Evolutionary conservation across 2,797 vertebrate genomes (phyloP).

Genomic region (Typhlichthys eigenmanni): DNA sequence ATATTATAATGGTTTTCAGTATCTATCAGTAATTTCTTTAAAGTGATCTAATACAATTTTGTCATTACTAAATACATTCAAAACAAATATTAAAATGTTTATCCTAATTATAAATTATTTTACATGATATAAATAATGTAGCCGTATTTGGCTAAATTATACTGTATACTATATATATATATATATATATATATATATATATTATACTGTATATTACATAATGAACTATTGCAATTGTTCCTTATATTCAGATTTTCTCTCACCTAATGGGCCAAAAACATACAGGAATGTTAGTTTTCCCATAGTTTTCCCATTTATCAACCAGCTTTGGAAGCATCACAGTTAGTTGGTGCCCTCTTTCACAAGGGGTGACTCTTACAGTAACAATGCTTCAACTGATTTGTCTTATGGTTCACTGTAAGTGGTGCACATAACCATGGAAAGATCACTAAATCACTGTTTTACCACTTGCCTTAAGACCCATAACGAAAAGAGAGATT

Average conservation of each 20-base stretch:
- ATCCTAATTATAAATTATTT: too few relatives aligned
- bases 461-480: conserved; percentile 84
- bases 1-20: too few relatives aligned
- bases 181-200: not conserved
- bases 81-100: too few relatives aligned
- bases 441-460: conserved; percentile 86
- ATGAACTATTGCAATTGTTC: conserved; percentile 56
- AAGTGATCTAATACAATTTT: too few relatives aligned
- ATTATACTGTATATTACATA: conserved; percentile 30
- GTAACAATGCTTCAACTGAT: conserved; percentile 67
- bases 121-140: too few relatives aligned
- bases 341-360: conserved; percentile 68
- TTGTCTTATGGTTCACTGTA: conserved; percentile 73
- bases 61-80: too few relatives aligned
- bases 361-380: conserved; percentile 72
- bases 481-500: conserved; percentile 72
- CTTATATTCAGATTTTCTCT: conserved; percentile 21
- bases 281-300: conserved; percentile 64
- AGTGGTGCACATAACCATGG: conserved; percentile 78
- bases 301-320: too few relatives aligned
- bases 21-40: too few relatives aligned
- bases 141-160: not conserved
- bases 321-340: conserved; percentile 69
- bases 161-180: not conserved
- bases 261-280: conserved; percentile 63